Evolutionary conservation across 2,113 vertebrate genomes (phyloP), one percentile per base, ranked within the genome.

Genomic region (Microtus oregoni): DNA sequence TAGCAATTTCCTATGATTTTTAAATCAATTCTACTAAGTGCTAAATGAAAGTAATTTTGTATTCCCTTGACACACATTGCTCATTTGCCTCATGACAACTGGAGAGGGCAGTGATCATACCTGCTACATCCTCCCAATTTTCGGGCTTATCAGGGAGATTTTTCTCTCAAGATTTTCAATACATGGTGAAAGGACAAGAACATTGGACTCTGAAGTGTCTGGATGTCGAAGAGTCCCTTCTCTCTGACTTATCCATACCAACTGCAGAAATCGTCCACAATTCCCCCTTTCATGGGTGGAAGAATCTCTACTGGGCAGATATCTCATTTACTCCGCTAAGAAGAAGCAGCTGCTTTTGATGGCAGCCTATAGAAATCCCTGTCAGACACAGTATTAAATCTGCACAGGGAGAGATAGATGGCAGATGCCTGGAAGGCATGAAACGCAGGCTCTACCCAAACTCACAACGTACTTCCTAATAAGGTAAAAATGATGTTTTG

Each of bases 401-500:
- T 83, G 55, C 41, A 75, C 50, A 78, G 32, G 72, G 77, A 52
- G 32, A 44, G 41, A 5, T 76, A 44, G 41, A 5, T 76, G 89
- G 58, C 26, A 89, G 38, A 97, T 85, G 41, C 61, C 70, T 81
- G 78, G 32, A 81, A 97, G 75, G 68, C 86, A 89, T 73, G 68
- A 96, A 95, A 97, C 79, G 61, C 50, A 92, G 96, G 78, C 73
- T 81, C 50, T 72, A 72, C 28, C 88, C 55, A 96, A 95, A 92
- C 87, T 93, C 75, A 79, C 1, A 14, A 93, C 83, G 65, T 30
- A 72, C 83, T 77, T 92, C 96, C 94, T 96, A 93, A 93, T 91
- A 97, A 97, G 96, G 92, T 52, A 81, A 86, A 97, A 97, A 96
- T 91, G 61, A 97, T 91, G 94, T 92, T 95, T 95, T 72, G 78